phyloP scores from a whole-genome alignment of 2,113 vertebrate genomes.

The Menidia beryllina region DNA sequence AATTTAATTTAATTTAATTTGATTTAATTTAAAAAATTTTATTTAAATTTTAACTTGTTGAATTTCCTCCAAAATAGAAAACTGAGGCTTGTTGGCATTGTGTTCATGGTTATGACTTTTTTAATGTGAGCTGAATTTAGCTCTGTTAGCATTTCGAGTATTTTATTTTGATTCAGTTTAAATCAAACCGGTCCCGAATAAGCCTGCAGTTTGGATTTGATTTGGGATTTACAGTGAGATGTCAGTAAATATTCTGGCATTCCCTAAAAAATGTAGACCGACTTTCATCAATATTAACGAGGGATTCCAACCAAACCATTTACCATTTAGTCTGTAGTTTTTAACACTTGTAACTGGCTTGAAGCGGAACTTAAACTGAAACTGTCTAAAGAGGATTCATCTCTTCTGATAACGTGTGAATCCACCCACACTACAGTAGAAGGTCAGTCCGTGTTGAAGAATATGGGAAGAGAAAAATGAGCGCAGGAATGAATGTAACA shows the following conservation, averaged over 20 bases:
- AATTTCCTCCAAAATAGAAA: too few relatives aligned
- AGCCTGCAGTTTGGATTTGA: constrained; percentile 50
- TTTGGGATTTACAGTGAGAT: too few relatives aligned
- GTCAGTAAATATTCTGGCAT: too few relatives aligned
- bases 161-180: constrained; percentile 27
- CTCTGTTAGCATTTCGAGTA: constrained; percentile 21
- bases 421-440: constrained; percentile 17
- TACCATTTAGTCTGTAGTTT: constrained; percentile 56
- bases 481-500: constrained; percentile 81
- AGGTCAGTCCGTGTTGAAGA: constrained; percentile 23
- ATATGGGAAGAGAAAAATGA: constrained; percentile 30
- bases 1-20: too few relatives aligned
- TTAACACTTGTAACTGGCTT: constrained; percentile 16
- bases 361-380: constrained; percentile 39
- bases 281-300: too few relatives aligned
- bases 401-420: constrained; percentile 54
- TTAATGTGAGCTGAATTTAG: constrained; percentile 46
- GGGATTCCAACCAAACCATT: constrained; percentile 38
- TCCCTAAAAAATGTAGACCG: too few relatives aligned
- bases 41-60: too few relatives aligned
- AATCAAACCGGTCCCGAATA: constrained; percentile 43
- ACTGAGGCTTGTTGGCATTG: constrained; percentile 37
- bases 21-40: too few relatives aligned
- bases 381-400: constrained; percentile 58
- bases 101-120: constrained; percentile 31